Conservation (phyloP, 1,140 invertebrate genomes). For the Drosophila pseudoananassae region DNA sequence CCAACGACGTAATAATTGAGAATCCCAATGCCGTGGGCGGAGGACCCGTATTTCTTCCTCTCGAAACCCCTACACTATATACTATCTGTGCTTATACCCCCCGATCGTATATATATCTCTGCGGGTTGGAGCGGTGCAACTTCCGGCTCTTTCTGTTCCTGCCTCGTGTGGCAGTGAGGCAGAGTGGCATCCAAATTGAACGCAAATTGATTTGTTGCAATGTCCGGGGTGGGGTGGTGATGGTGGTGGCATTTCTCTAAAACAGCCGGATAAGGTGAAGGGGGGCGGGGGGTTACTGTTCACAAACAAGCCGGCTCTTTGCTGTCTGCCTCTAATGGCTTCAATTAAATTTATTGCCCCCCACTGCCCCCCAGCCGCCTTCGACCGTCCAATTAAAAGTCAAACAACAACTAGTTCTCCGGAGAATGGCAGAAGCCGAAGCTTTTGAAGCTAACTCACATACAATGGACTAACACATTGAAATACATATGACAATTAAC, state of each 20-base stretch:
- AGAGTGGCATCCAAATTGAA: conserved; percentile 43
- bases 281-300: neutral
- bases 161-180: conserved; percentile 18
- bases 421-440: conserved; percentile 10
- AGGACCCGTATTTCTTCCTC: conserved; percentile 22
- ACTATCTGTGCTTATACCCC: neutral
- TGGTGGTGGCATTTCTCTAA: too few relatives aligned
- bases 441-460: conserved; percentile 1
- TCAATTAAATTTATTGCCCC: conserved; percentile 58
- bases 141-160: conserved; percentile 31
- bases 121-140: conserved; percentile 24
- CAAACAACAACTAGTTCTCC: conserved; percentile 10
- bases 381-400: conserved; percentile 24
- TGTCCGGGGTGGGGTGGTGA: conserved; percentile 1
- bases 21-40: conserved; percentile 1
- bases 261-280: neutral
- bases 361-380: conserved; percentile 12
- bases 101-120: neutral
- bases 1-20: conserved; percentile 60
- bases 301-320: conserved; percentile 1
- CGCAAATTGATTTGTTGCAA: conserved; percentile 61
- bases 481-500: neutral
- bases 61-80: too few relatives aligned
- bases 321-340: conserved; percentile 35
- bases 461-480: conserved; percentile 2